Evolutionary conservation across 2,888 invertebrate species (phyloP).

Genomic region (Megamerina dolium): DNA sequence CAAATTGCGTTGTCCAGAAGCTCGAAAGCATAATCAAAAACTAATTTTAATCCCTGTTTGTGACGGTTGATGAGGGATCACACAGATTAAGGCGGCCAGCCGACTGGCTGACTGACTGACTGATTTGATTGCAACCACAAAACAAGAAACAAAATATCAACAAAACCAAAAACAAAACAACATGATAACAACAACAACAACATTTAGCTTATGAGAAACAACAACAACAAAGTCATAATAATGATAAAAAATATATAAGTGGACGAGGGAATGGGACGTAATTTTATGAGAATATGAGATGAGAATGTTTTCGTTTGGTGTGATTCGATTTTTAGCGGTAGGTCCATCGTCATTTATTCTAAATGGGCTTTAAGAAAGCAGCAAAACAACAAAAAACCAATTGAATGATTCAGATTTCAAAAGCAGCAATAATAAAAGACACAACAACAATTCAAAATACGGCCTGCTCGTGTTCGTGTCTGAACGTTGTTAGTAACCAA

Average conservation of each 20-base stretch:
- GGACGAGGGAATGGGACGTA: no score
- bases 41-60: conserved; percentile 50
- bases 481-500: conserved; percentile 12
- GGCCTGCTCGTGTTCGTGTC: not conserved
- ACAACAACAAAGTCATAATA: not conserved
- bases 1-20: conserved; percentile 50
- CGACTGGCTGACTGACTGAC: no score
- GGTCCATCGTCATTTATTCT: conserved; percentile 10
- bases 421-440: no score
- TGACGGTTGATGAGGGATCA: conserved; percentile 39
- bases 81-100: conserved; percentile 40
- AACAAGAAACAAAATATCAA: not conserved
- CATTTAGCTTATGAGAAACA: not conserved
- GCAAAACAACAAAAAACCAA: not conserved
- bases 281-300: no score
- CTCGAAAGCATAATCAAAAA: conserved; percentile 51
- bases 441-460: no score
- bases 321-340: conserved; percentile 9
- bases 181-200: conserved; percentile 2
- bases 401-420: not conserved
- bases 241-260: not conserved
- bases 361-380: not conserved
- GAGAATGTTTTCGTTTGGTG: no score
- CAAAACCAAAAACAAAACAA: conserved; percentile 2
- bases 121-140: conserved; percentile 11